Evolutionary conservation across 2,888 invertebrate genomes (phyloP), one percentile per base, ranked within the genome.

Genomic region (Antitype chi): DNA sequence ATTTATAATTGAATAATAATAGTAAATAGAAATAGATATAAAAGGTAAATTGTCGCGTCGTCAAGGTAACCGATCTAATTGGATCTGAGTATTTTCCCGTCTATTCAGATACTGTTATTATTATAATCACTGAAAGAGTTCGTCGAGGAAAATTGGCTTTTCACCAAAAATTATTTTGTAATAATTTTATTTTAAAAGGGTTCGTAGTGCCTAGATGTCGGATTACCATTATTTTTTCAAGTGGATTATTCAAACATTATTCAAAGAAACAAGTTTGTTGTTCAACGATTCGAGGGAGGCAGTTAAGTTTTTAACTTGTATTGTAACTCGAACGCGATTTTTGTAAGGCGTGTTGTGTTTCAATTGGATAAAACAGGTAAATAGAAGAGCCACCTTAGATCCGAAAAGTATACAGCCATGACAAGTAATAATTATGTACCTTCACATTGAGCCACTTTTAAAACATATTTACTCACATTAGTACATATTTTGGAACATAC

Each of bases 201-300:
- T 53, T 23, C n/a, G 4, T 1, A 11, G 2, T 13, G 23, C 53
- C 53, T 28, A 64, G 4, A 23, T 53, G 66, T 72, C 25, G 28
- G 43, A 43, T 72, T 43, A 55, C 67, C 25, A 28, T 72, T 28
- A 53, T 20, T 17, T 62, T 60, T 32, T 4, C 62, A 71, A 52
- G 7, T 38, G n/a, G 2, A n/a, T 62, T 63, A 63, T 71, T 71
- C 32, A 8, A 71, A 63, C 0, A 28, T 71, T n/a, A 20, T 15
- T 28, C 5, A 59, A 59, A 59, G 28, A 32, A 71, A 28, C 23
- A 53, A 53, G 11, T 25, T 64, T 25, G 20, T n/a, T 52, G 13
- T 28, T 52, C 23, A 25, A 38, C 38, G 2, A 43, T 53, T 72
- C 23, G 17, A 64, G 23, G 3, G 23, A 38, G 9, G 52, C 23